Conservation (phyloP, 1,140 invertebrate genomes). For the Plodia interpunctella region DNA sequence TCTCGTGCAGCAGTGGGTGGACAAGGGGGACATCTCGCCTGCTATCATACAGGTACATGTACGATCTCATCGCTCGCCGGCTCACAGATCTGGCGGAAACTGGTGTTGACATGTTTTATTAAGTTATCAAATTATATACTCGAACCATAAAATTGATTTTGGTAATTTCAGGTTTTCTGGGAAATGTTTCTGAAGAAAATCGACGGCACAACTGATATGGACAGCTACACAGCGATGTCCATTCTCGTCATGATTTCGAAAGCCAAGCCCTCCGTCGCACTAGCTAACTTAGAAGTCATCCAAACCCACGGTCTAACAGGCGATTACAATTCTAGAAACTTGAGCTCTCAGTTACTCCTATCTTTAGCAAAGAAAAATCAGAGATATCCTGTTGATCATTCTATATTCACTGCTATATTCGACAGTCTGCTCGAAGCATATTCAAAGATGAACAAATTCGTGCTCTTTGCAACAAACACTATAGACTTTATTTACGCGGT, state of each 20-base stretch:
- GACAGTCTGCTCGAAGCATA: slow-evolving; percentile 63
- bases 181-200: slow-evolving; percentile 88
- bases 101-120: too few species aligned
- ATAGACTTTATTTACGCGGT: slow-evolving; percentile 65
- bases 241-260: slow-evolving; percentile 84
- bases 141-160: too few species aligned
- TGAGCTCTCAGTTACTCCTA: slow-evolving; percentile 57
- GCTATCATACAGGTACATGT: slow-evolving; percentile 70
- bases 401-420: slow-evolving; percentile 50
- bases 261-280: slow-evolving; percentile 76
- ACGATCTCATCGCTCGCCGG: slow-evolving; percentile 14
- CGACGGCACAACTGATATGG: slow-evolving; percentile 81
- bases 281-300: slow-evolving; percentile 76
- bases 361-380: slow-evolving; percentile 56
- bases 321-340: slow-evolving; percentile 57
- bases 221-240: slow-evolving; percentile 83
- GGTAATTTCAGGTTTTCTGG: slow-evolving; percentile 84
- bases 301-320: slow-evolving; percentile 70
- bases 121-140: too few species aligned
- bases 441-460: slow-evolving; percentile 54
- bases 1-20: slow-evolving; percentile 82
- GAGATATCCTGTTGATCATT: slow-evolving; percentile 56
- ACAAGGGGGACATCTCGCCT: slow-evolving; percentile 78
- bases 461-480: slow-evolving; percentile 52
- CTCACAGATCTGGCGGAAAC: slow-evolving; percentile 5